These are phyloP conservation scores for Brachypteracias leptosomus DNA, from an alignment of 2,113 vertebrate species.

Conservation along the genomic window DNA sequence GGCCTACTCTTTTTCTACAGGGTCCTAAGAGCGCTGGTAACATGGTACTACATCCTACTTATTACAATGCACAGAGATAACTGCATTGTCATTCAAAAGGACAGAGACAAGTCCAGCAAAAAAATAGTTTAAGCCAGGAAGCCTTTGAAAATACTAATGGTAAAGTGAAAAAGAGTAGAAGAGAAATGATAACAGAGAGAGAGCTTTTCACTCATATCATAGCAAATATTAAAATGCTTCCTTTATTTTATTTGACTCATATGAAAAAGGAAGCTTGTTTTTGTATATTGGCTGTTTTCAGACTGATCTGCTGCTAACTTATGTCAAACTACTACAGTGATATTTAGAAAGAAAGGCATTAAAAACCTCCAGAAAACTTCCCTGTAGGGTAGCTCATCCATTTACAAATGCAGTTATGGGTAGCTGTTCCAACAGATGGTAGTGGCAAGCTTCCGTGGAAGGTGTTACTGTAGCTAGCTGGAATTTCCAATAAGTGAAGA, in stretches of 20 bases:
- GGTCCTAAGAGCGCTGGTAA: background rate
- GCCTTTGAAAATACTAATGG: background rate
- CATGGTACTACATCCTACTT: background rate
- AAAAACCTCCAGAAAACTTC: background rate
- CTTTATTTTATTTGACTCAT: background rate
- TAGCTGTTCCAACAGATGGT: background rate
- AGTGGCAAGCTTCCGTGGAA: background rate
- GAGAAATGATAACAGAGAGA: background rate
- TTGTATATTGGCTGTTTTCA: background rate
- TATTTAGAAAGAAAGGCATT: background rate
- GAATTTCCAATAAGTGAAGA: background rate
- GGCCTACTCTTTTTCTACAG: background rate
- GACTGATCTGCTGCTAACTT: background rate
- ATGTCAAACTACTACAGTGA: background rate
- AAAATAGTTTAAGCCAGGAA: background rate
- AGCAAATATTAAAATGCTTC: background rate
- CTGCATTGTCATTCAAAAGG: background rate
- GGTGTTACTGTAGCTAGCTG: background rate
- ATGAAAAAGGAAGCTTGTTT: background rate
- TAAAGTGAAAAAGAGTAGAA: background rate
- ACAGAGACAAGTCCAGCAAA: background rate
- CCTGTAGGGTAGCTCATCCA: background rate
- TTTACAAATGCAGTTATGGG: background rate
- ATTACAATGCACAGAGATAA: background rate
- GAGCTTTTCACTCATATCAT: background rate